These are phyloP conservation scores for Cottoperca gobio DNA, from an alignment of 2,797 vertebrate species.

Conservation along the genomic window DNA sequence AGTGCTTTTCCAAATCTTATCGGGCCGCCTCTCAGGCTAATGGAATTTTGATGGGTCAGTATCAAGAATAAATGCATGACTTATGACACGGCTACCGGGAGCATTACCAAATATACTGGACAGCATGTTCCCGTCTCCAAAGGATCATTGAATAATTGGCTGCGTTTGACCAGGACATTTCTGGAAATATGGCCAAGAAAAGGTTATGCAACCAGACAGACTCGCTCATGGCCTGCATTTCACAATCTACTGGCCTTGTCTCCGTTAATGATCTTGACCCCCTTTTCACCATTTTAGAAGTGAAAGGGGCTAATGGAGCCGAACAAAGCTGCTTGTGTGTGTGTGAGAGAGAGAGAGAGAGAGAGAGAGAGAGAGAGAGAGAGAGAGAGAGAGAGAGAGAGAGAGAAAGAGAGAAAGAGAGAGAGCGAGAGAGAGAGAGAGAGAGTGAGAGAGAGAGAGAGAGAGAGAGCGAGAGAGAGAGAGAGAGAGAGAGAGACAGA, in stretches of 20 bases:
- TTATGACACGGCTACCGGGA: constrained; percentile 73
- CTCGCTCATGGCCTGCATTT: constrained; percentile 73
- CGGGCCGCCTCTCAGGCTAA: constrained; percentile 63
- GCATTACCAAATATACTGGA: constrained; percentile 74
- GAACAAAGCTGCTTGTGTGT: constrained; percentile 73
- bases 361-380: constrained; percentile 55
- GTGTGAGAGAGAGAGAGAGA: constrained; percentile 33
- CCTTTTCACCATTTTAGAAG: constrained; percentile 71
- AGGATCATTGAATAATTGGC: constrained; percentile 79
- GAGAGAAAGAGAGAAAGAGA: constrained; percentile 57
- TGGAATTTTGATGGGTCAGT: constrained; percentile 78
- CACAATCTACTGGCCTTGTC: constrained; percentile 75
- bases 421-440: neutral
- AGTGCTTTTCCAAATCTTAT: constrained; percentile 73
- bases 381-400: constrained; percentile 55
- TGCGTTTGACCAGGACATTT: constrained; percentile 74
- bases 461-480: constrained; percentile 30
- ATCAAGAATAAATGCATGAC: constrained; percentile 75
- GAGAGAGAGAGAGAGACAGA: constrained; percentile 52
- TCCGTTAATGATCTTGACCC: constrained; percentile 80
- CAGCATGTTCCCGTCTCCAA: constrained; percentile 70
- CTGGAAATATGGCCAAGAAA: constrained; percentile 74
- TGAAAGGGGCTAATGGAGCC: constrained; percentile 78
- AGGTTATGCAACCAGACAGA: constrained; percentile 76
- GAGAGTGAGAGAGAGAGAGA: too few relatives aligned